phyloP scores from a whole-genome alignment of 2,888 invertebrate genomes.

The Pasiphila rectangulata region DNA sequence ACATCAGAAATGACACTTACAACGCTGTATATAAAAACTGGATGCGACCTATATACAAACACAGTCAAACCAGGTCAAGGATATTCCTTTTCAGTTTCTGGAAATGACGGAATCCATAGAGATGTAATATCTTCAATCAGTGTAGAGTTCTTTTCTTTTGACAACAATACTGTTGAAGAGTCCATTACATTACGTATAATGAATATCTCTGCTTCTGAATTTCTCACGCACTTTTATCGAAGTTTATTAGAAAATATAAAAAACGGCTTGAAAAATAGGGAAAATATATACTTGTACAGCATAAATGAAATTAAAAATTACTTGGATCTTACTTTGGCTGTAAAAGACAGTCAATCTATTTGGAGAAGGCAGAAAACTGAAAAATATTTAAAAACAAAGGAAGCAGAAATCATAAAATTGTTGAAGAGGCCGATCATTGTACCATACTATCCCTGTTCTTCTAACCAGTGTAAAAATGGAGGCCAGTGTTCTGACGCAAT shows the following conservation, averaged over 20 bases:
- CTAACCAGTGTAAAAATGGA: slow-evolving; percentile 87
- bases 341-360: slow-evolving; percentile 81
- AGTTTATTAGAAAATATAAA: slow-evolving; percentile 86
- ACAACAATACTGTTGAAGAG: slow-evolving; percentile 90
- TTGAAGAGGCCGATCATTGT: slow-evolving; percentile 83
- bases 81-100: slow-evolving; percentile 89
- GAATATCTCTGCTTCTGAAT: slow-evolving; percentile 87
- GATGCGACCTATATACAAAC: slow-evolving; percentile 90
- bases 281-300: slow-evolving; percentile 86
- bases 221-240: slow-evolving; percentile 88
- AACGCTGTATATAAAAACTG: slow-evolving; percentile 85
- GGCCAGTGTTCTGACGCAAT: slow-evolving; percentile 88
- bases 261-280: slow-evolving; percentile 82
- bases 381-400: slow-evolving; percentile 84
- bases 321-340: slow-evolving; percentile 87
- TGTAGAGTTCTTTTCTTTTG: slow-evolving; percentile 89
- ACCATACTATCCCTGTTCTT: slow-evolving; percentile 89
- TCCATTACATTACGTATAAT: slow-evolving; percentile 88
- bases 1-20: slow-evolving; percentile 80
- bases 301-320: slow-evolving; percentile 84
- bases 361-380: slow-evolving; percentile 83
- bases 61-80: slow-evolving; percentile 86
- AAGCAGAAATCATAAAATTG: slow-evolving; percentile 82
- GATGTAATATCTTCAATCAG: slow-evolving; percentile 93
- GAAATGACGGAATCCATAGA: slow-evolving; percentile 93